Conservation (phyloP, 2,888 invertebrate species). For the Acanthosepion esculentum region DNA sequence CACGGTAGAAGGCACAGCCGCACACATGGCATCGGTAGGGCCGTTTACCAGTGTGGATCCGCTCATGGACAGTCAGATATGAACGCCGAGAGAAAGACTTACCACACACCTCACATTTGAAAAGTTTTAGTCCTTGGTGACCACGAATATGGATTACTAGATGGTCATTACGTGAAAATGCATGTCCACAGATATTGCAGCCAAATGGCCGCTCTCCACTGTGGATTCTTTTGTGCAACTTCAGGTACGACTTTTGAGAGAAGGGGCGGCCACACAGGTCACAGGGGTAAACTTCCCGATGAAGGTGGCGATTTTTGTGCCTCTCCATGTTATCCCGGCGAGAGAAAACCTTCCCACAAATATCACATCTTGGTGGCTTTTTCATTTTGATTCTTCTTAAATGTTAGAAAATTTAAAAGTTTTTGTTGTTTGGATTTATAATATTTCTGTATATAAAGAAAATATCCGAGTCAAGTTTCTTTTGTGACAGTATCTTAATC, state of each 20-base stretch:
- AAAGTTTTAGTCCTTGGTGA: constrained; percentile 35
- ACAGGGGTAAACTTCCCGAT: constrained; percentile 4
- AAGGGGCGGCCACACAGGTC: constrained; percentile 13
- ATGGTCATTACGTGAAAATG: constrained; percentile 36
- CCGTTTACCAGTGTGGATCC: constrained; percentile 37
- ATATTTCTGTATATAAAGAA: background rate
- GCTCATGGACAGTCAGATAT: constrained; percentile 42
- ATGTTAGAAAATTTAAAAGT: background rate
- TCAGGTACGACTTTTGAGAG: constrained; percentile 33
- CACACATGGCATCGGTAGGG: constrained; percentile 38
- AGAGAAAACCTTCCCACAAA: constrained; percentile 37
- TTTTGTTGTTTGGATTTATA: background rate
- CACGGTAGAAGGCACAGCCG: constrained; percentile 41
- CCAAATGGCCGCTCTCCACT: constrained; percentile 35
- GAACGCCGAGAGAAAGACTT: constrained; percentile 43
- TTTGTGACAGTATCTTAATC: background rate
- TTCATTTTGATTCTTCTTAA: background rate
- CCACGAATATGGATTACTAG: constrained; percentile 24
- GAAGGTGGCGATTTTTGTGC: constrained; percentile 40
- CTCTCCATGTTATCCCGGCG: constrained; percentile 42
- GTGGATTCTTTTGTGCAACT: constrained; percentile 34
- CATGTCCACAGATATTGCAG: constrained; percentile 38
- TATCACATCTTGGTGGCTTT: constrained; percentile 38
- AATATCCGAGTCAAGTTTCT: background rate
- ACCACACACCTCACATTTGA: constrained; percentile 36